These are phyloP conservation scores for Osmerus eperlanus DNA, from an alignment of 2,113 vertebrate species.

Conservation along the genomic window DNA sequence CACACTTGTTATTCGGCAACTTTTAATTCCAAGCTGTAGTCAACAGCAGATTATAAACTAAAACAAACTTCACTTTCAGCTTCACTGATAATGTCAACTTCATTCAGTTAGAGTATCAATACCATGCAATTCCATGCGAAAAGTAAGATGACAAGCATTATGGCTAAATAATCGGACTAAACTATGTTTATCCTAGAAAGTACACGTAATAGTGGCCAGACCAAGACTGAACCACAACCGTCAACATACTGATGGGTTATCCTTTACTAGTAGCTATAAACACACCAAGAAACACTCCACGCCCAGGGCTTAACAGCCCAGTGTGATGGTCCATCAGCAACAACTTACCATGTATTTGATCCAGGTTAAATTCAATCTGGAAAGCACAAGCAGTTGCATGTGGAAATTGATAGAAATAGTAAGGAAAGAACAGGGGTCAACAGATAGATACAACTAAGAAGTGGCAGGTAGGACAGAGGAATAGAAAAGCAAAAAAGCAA, in stretches of 20 bases:
- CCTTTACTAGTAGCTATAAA: not conserved
- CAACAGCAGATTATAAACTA: too few relatives aligned
- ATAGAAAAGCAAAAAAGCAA: constrained; percentile 32
- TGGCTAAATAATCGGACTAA: not conserved
- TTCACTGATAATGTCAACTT: too few relatives aligned
- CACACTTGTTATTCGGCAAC: too few relatives aligned
- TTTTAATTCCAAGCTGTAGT: too few relatives aligned
- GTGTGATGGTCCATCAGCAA: constrained; percentile 7
- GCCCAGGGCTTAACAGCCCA: constrained; percentile 22
- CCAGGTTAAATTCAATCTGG: constrained; percentile 78
- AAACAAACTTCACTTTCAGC: too few relatives aligned
- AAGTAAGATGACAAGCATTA: not conserved
- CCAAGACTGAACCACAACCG: not conserved
- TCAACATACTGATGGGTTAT: too few relatives aligned
- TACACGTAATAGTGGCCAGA: not conserved
- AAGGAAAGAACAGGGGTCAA: constrained; percentile 36
- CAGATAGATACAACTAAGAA: not conserved
- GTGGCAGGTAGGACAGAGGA: constrained; percentile 37
- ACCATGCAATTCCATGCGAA: not conserved
- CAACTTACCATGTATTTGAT: constrained; percentile 77
- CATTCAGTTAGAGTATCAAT: too few relatives aligned
- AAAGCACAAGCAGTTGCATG: constrained; percentile 67
- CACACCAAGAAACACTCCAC: constrained; percentile 54
- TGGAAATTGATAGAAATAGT: constrained; percentile 55
- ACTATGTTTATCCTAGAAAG: constrained; percentile 7